These are phyloP conservation scores for Donacobius atricapilla DNA, from an alignment of 2,113 vertebrate species.

Conservation along the genomic window DNA sequence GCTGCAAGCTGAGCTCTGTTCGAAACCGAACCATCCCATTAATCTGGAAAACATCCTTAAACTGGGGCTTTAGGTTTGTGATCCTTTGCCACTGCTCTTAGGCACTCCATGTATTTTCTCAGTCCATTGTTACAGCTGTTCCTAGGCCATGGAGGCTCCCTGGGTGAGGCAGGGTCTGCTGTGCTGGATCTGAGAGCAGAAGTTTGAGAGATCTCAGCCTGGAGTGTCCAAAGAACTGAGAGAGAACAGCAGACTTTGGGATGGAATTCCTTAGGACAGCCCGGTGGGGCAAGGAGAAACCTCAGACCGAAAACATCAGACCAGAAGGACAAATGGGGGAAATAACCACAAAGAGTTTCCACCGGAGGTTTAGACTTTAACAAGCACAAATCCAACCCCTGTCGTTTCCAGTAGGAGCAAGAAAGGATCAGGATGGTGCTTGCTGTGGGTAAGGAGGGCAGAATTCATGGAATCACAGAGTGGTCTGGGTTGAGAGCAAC, in stretches of 20 bases:
- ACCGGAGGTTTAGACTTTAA: not conserved
- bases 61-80: not conserved
- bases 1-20: not conserved
- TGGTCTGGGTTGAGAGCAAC: not conserved
- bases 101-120: rapidly evolving
- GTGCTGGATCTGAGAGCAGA: not conserved
- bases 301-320: not conserved
- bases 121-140: rapidly evolving
- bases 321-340: not conserved
- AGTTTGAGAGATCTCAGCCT: not conserved
- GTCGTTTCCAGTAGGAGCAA: not conserved
- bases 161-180: not conserved
- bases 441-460: not conserved
- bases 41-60: not conserved
- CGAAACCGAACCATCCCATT: rapidly evolving
- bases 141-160: not conserved
- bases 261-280: not conserved
- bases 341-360: not conserved
- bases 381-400: not conserved
- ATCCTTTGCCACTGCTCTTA: too few species aligned
- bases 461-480: not conserved
- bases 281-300: not conserved
- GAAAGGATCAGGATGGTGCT: not conserved
- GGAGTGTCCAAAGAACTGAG: too few species aligned
- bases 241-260: not conserved